These are phyloP conservation scores for Euzetes globulus DNA, from an alignment of 2,888 invertebrate genomes.

Conservation along the genomic window DNA sequence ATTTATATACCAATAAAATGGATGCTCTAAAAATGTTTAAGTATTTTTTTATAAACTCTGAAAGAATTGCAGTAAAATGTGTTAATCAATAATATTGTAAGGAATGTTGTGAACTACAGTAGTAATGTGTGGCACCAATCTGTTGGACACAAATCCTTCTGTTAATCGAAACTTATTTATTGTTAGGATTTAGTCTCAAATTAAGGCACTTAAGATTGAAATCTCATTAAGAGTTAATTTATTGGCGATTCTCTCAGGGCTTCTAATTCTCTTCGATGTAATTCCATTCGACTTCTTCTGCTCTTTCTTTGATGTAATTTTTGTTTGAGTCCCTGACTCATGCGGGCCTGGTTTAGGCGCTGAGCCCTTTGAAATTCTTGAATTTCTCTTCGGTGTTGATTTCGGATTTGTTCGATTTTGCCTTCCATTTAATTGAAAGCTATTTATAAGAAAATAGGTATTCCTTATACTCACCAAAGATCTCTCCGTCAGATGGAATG, in stretches of 20 bases:
- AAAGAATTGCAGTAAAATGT: too few species aligned
- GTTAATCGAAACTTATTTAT: not conserved
- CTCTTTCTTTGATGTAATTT: conserved; percentile 46
- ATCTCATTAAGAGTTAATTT: not conserved
- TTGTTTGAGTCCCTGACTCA: conserved; percentile 48
- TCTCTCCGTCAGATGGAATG: conserved; percentile 49
- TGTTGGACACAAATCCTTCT: not conserved
- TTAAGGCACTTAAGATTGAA: not conserved
- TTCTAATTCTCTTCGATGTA: conserved; percentile 40
- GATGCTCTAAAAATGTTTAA: too few species aligned
- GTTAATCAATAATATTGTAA: too few species aligned
- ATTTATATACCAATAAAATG: too few species aligned
- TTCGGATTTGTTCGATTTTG: conserved; percentile 47
- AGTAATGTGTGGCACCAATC: not conserved
- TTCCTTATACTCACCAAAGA: conserved; percentile 53
- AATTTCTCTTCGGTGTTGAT: conserved; percentile 46
- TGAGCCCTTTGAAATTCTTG: conserved; percentile 47
- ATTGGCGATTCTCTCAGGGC: conserved; percentile 36
- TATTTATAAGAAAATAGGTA: too few species aligned
- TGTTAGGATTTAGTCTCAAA: not conserved
- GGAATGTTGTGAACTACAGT: too few species aligned
- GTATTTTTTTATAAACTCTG: too few species aligned
- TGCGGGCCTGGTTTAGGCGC: conserved; percentile 47
- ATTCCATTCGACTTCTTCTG: conserved; percentile 42
- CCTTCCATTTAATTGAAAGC: conserved; percentile 43